These are phyloP conservation scores for Hymenochirus boettgeri DNA, from an alignment of 2,113 vertebrate genomes.

Conservation along the genomic window DNA sequence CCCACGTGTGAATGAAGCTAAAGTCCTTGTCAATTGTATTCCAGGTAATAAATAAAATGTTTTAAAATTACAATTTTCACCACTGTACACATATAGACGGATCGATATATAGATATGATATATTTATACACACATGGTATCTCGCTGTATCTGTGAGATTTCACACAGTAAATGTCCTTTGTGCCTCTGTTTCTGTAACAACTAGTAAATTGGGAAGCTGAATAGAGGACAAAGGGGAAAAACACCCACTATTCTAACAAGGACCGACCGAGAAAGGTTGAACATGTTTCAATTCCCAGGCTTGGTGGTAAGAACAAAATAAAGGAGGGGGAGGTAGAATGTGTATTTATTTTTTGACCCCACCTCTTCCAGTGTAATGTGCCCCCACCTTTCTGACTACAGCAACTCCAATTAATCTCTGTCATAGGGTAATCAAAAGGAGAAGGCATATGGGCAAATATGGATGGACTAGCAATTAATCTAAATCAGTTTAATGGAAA, in stretches of 20 bases:
- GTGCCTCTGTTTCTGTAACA: background rate
- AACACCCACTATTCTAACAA: background rate
- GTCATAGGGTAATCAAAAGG: constrained; percentile 59
- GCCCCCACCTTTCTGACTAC: constrained; percentile 3
- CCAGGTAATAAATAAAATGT: too few species aligned
- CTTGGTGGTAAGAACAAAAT: constrained; percentile 12
- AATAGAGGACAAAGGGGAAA: constrained; percentile 34
- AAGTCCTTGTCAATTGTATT: too few species aligned
- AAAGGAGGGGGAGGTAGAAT: constrained; percentile 9
- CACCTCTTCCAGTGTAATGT: background rate
- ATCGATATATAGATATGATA: too few species aligned
- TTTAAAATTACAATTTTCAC: too few species aligned
- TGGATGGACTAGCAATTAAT: constrained; percentile 66
- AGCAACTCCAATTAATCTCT: constrained; percentile 61
- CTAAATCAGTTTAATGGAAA: constrained; percentile 61
- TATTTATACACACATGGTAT: too few species aligned
- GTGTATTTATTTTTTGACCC: constrained; percentile 29
- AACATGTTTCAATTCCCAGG: constrained; percentile 33
- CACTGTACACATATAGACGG: too few species aligned
- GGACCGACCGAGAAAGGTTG: background rate
- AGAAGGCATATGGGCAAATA: constrained; percentile 63
- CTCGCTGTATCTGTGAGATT: background rate
- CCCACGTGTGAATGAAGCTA: too few species aligned
- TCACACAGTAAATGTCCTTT: constrained; percentile 12
- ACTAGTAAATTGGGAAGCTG: constrained; percentile 24